Conservation (phyloP, 2,113 vertebrate species). For the Pandion haliaetus region DNA sequence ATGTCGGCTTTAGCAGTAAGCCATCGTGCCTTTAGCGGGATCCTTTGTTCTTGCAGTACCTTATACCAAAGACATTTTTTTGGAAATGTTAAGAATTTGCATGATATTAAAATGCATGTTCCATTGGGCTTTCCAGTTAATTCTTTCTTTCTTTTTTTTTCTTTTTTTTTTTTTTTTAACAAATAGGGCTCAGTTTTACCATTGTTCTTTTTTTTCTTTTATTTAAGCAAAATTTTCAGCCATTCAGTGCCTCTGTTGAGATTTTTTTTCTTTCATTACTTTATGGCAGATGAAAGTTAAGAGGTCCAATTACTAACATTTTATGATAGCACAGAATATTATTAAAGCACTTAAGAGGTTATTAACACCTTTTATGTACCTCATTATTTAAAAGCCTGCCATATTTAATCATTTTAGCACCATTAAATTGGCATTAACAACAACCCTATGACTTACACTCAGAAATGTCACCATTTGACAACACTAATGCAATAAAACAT, state of each 20-base stretch:
- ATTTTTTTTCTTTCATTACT: constrained; percentile 67
- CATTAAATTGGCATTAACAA: constrained; percentile 76
- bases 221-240: constrained; percentile 57
- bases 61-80: constrained; percentile 16
- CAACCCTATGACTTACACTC: constrained; percentile 55
- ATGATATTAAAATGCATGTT: constrained; percentile 50
- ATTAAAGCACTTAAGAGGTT: constrained; percentile 76
- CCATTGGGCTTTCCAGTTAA: constrained; percentile 18
- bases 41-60: constrained; percentile 16
- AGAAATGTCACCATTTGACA: constrained; percentile 66
- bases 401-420: constrained; percentile 74
- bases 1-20: not conserved
- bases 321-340: constrained; percentile 74
- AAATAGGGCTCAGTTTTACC: constrained; percentile 18
- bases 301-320: constrained; percentile 71
- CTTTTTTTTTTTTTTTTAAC: not conserved
- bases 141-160: not conserved
- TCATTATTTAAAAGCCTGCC: constrained; percentile 75
- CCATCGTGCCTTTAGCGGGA: not conserved
- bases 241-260: constrained; percentile 2
- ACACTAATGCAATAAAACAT: constrained; percentile 49
- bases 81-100: constrained; percentile 35
- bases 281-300: constrained; percentile 69
- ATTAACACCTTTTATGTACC: constrained; percentile 80
- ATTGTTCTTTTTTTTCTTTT: constrained; percentile 47